These are phyloP conservation scores for Neoseiulus cucumeris DNA, from an alignment of 1,140 invertebrate genomes.

Conservation along the genomic window DNA sequence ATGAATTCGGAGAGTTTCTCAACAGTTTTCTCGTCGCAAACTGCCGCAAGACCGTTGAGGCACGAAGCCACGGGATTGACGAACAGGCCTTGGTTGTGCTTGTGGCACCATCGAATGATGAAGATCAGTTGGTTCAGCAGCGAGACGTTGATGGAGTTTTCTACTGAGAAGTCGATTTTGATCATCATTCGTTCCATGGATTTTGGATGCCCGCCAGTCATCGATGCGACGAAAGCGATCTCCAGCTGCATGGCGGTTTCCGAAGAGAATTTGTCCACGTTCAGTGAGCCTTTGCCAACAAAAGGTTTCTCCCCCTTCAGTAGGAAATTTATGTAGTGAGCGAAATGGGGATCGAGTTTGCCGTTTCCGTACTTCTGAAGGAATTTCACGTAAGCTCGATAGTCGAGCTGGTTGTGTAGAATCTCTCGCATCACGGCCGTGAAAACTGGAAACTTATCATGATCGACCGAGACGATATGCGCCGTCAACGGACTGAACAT, in stretches of 20 bases:
- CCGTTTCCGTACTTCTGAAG: not conserved
- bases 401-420: not conserved
- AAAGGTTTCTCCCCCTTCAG: slow-evolving; percentile 1
- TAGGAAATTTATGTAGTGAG: slow-evolving; percentile 2
- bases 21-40: not conserved
- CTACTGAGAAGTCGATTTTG: not conserved
- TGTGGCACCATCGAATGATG: not conserved
- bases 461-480: not conserved
- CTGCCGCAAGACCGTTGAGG: not conserved
- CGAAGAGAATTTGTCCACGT: not conserved
- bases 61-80: not conserved
- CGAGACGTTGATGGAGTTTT: not conserved
- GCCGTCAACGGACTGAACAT: not conserved
- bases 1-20: not conserved
- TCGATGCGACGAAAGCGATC: not conserved
- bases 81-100: not conserved
- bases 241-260: not conserved
- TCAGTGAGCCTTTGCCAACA: not conserved
- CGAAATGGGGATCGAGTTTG: not conserved
- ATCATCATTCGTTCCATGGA: not conserved
- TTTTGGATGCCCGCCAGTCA: slow-evolving; percentile 1
- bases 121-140: slow-evolving; percentile 1
- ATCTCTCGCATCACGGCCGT: slow-evolving; percentile 1
- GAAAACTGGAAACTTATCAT: not conserved
- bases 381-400: not conserved